These are phyloP conservation scores for Coregonus clupeaformis DNA, from an alignment of 2,113 vertebrate genomes.

Conservation along the genomic window DNA sequence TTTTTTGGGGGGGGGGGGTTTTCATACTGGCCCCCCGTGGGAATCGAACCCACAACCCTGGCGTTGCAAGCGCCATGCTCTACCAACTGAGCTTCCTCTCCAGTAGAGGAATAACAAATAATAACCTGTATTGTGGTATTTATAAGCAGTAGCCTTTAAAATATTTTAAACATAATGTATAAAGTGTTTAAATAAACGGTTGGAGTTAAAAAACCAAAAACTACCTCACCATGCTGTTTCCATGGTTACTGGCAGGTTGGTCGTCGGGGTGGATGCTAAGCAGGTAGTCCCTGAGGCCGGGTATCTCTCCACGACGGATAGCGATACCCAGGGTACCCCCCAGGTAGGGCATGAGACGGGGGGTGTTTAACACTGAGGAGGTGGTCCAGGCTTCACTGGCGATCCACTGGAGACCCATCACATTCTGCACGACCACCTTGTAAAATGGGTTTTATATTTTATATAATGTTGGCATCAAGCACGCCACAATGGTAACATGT, in stretches of 20 bases:
- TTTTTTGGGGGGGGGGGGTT: too few relatives aligned
- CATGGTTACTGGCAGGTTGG: slow-evolving; percentile 12
- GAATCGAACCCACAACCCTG: too few relatives aligned
- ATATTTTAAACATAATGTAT: neutral
- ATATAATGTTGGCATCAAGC: slow-evolving; percentile 68
- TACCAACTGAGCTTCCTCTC: too few relatives aligned
- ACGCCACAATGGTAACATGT: slow-evolving; percentile 52
- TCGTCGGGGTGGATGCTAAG: slow-evolving; percentile 44
- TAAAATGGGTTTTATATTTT: neutral
- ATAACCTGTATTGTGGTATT: neutral
- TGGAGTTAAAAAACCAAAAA: neutral
- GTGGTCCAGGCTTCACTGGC: slow-evolving; percentile 55
- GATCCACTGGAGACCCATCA: slow-evolving; percentile 51
- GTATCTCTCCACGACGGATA: slow-evolving; percentile 68
- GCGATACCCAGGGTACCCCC: slow-evolving; percentile 70
- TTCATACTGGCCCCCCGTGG: too few relatives aligned
- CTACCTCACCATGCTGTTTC: slow-evolving; percentile 50
- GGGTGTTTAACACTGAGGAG: slow-evolving; percentile 47
- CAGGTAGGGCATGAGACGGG: slow-evolving; percentile 52
- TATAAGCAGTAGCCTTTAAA: neutral
- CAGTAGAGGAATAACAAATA: too few relatives aligned
- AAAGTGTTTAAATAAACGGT: neutral
- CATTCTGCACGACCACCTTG: slow-evolving; percentile 36
- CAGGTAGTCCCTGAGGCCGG: slow-evolving; percentile 61
- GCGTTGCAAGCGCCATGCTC: too few relatives aligned